A percentile compares a stretch with the other conserved stretches of the same genome.
These are phyloP conservation scores for Nebria brevicollis DNA, from an alignment of 2,888 invertebrate genomes.

Conservation along the genomic window DNA sequence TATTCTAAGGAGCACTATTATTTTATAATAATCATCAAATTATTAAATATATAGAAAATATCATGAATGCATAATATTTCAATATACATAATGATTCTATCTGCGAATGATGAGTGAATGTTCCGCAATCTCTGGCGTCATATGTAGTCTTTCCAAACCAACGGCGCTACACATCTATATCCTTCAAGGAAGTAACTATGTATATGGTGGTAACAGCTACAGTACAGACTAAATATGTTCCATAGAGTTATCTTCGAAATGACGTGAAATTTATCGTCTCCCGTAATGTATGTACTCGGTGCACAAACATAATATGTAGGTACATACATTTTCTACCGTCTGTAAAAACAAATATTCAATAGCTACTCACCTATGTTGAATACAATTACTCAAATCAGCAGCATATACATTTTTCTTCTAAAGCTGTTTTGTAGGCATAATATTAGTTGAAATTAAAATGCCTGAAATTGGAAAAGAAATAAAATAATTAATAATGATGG, in stretches of 20 bases:
- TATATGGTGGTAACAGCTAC: not conserved
- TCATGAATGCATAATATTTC: not conserved
- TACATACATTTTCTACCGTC: not conserved
- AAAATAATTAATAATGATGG: too few relatives aligned
- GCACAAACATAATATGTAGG: not conserved
- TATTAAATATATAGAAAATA: too few relatives aligned
- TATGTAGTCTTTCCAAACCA: conserved; percentile 10
- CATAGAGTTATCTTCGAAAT: conserved; percentile 11
- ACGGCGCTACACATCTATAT: conserved; percentile 26
- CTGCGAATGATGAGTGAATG: conserved; percentile 8
- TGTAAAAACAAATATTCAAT: not conserved
- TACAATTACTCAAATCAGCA: not conserved
- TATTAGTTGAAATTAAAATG: too few relatives aligned
- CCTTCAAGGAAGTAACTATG: conserved; percentile 18
- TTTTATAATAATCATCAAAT: too few relatives aligned
- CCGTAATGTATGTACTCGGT: not conserved
- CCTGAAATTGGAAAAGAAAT: too few relatives aligned
- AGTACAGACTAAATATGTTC: not conserved
- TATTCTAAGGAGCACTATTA: too few relatives aligned
- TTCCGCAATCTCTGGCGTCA: conserved; percentile 22
- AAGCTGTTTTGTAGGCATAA: too few relatives aligned
- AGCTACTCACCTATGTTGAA: not conserved
- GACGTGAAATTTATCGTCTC: conserved; percentile 6
- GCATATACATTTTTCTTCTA: too few relatives aligned
- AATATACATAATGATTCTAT: not conserved